These are phyloP conservation scores for Acholoe squamosa DNA, from an alignment of 2,888 invertebrate genomes.

Conservation along the genomic window DNA sequence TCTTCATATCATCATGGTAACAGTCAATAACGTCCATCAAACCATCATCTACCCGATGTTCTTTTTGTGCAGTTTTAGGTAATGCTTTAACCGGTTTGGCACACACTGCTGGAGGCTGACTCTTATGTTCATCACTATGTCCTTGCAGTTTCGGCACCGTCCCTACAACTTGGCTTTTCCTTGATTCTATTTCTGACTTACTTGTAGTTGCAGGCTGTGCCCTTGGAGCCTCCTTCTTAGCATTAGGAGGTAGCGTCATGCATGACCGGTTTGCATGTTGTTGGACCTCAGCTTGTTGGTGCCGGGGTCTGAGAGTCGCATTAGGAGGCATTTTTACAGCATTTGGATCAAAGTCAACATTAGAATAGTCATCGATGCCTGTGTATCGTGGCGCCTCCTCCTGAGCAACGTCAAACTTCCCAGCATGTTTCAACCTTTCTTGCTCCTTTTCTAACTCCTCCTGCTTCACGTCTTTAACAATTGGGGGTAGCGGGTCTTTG, in stretches of 20 bases:
- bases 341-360: conserved; percentile 47
- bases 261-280: not conserved
- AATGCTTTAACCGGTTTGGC: not conserved
- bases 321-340: not conserved
- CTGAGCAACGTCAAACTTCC: conserved; percentile 49
- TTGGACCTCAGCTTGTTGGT: not conserved
- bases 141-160: not conserved
- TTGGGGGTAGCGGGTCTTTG: conserved; percentile 41
- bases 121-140: not conserved
- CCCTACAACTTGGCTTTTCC: not conserved
- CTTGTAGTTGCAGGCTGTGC: not conserved
- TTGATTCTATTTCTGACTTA: not conserved
- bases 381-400: conserved; percentile 39
- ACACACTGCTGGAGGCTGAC: not conserved
- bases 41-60: not conserved
- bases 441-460: not conserved
- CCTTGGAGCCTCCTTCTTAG: not conserved
- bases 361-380: conserved; percentile 52
- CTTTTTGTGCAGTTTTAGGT: too few species aligned
- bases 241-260: not conserved
- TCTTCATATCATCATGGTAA: not conserved
- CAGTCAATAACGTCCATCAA: conserved; percentile 19
- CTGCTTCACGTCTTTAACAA: not conserved
- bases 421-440: conserved; percentile 28
- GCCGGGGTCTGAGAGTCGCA: not conserved